Base-by-base conservation (phyloP, 1,140 invertebrate species). In the Calycopis cecrops region DNA sequence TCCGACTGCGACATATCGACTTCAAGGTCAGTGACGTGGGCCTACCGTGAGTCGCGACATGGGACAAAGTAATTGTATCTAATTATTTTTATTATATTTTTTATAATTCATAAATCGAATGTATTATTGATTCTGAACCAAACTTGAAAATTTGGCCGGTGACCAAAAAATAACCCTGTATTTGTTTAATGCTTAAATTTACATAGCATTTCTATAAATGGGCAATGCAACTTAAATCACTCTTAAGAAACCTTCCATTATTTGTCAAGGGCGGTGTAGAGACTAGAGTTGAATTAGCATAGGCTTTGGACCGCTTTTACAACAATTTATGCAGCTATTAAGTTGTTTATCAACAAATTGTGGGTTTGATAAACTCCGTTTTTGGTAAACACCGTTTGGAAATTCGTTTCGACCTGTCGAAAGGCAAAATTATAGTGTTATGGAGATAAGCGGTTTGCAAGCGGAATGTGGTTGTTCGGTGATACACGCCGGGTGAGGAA, bases 271-370 rank as follows among this genome's bases (percentile, higher is more conserved):
- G 4, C 21, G 21, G 21, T 28, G 6, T 28, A 28, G 21, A 28
- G 21, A 3, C 2, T 28, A 28, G 21, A 28, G 6, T 2, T 28
- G 21, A 28, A 44, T 44, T 44, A 44, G 16, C 40, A 44, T 44
- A 44, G 14, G 40, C 40, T 28, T 12, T 8, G 9, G 35, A 28
- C 21, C 21, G 21, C 21, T 28, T 6, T 17, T 17, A 17, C 40
- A 28, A 28, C 21, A 44, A 16, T 44, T 44, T 17, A 44, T 44
- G 17, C 40, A 44, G 4, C 40, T 44, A 44, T 44, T 44, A 44
- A 44, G 40, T 18, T 28, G 21, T 28, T 28, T 44, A 44, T 44
- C 40, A 44, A 16, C 21, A 28, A 28, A 28, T 28, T 28, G 21
- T 28, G 21, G 21, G 21, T 28, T 44, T 44, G 40, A 44, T 44